A percentile compares a stretch with the other conserved stretches of the same genome.
These are phyloP conservation scores for Acromyrmex echinatior DNA, from an alignment of 1,140 invertebrate genomes.

Conservation along the genomic window DNA sequence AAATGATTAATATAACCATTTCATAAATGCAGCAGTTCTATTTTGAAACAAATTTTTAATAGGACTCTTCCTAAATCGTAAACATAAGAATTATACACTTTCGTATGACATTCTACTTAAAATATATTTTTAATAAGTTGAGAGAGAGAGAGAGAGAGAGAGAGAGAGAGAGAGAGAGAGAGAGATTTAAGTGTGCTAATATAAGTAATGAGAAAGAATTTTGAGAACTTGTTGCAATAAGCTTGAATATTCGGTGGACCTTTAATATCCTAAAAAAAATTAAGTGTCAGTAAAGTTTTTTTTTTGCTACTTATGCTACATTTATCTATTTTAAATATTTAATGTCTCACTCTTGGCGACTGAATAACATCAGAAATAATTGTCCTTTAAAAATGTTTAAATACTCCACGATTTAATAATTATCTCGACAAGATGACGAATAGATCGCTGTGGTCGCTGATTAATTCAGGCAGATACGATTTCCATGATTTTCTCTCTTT, in stretches of 20 bases:
- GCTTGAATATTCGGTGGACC: not conserved
- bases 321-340: constrained; percentile 29
- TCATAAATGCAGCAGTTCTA: not conserved
- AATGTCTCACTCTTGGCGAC: not conserved
- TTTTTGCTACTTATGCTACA: not conserved
- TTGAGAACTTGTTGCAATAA: constrained; percentile 1
- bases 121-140: no score
- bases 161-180: no score
- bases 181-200: no score
- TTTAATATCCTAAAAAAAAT: not conserved
- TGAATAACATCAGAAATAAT: constrained; percentile 15
- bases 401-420: constrained; percentile 11
- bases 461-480: constrained; percentile 41
- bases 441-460: constrained; percentile 25
- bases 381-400: constrained; percentile 49
- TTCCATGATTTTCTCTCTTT: constrained; percentile 22
- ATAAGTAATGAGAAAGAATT: constrained; percentile 3
- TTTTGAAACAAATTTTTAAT: constrained; percentile 20
- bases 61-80: no score
- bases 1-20: not conserved
- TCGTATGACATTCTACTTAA: no score
- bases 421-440: constrained; percentile 39
- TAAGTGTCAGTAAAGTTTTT: not conserved
- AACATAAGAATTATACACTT: no score
- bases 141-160: no score